Conservation (phyloP, 2,797 vertebrate genomes). For the Peromyscus aztecus region DNA sequence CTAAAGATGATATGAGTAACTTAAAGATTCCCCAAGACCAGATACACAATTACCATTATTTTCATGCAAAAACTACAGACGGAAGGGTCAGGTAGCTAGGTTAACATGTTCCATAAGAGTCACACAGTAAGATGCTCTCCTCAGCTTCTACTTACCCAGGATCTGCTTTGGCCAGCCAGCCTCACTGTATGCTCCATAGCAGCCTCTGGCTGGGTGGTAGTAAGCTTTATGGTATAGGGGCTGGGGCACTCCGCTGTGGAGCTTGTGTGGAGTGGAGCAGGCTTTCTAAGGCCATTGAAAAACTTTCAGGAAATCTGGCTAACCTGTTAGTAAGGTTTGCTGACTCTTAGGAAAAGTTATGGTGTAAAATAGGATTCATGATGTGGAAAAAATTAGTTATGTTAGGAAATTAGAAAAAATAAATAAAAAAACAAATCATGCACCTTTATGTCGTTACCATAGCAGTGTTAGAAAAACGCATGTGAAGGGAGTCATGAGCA, state of each 20-base stretch:
- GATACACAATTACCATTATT: neutral
- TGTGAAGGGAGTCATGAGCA: neutral
- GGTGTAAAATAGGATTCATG: neutral
- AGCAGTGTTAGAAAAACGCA: neutral
- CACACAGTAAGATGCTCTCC: fast-evolving
- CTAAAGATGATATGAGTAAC: neutral
- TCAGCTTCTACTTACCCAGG: neutral
- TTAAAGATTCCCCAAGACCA: neutral
- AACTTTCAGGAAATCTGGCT: neutral
- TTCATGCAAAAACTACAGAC: neutral
- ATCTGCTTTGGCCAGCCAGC: neutral
- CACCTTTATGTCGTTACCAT: neutral
- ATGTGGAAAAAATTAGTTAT: neutral
- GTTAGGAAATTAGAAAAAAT: neutral
- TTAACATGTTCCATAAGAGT: neutral
- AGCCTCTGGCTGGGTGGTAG: neutral
- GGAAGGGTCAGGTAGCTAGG: neutral
- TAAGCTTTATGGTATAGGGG: neutral
- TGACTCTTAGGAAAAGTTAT: slow-evolving; percentile 12
- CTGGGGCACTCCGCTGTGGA: neutral
- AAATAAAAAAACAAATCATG: neutral
- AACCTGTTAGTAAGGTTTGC: neutral
- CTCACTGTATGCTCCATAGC: no score
- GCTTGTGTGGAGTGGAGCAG: no score
- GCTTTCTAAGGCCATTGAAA: neutral